Conservation (phyloP, 2,888 invertebrate genomes). For the Aspidapion aeneum region DNA sequence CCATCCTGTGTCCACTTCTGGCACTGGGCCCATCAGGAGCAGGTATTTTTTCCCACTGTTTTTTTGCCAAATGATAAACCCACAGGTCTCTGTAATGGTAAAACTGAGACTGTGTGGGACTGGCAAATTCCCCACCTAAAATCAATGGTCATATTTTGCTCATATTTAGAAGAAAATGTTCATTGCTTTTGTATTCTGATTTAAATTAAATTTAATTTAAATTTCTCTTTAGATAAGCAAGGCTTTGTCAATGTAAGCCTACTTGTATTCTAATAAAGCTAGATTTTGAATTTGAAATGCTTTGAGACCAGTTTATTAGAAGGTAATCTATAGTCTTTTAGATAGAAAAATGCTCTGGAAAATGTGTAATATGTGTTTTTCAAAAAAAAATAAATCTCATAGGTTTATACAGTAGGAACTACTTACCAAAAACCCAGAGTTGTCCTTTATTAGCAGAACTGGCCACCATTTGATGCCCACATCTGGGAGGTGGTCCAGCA, state of each 20-base stretch:
- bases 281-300: no score
- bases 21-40: slow-evolving; percentile 76
- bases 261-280: no score
- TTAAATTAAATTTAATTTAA: no score
- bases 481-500: slow-evolving; percentile 82
- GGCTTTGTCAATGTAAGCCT: no score
- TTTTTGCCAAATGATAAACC: slow-evolving; percentile 69
- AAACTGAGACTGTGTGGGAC: slow-evolving; percentile 86
- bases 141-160: slow-evolving; percentile 63
- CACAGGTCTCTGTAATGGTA: slow-evolving; percentile 92
- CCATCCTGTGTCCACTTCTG: slow-evolving; percentile 87
- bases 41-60: slow-evolving; percentile 77
- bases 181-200: no score
- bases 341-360: not conserved
- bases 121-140: slow-evolving; percentile 93
- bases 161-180: no score
- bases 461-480: slow-evolving; percentile 83
- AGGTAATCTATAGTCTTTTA: no score
- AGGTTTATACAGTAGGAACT: no score
- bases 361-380: no score
- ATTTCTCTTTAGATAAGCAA: no score
- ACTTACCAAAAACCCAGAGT: slow-evolving; percentile 71
- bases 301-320: no score
- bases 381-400: no score
- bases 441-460: slow-evolving; percentile 72